Conservation (phyloP, 2,113 vertebrate species). For the Callionymus lyra region DNA sequence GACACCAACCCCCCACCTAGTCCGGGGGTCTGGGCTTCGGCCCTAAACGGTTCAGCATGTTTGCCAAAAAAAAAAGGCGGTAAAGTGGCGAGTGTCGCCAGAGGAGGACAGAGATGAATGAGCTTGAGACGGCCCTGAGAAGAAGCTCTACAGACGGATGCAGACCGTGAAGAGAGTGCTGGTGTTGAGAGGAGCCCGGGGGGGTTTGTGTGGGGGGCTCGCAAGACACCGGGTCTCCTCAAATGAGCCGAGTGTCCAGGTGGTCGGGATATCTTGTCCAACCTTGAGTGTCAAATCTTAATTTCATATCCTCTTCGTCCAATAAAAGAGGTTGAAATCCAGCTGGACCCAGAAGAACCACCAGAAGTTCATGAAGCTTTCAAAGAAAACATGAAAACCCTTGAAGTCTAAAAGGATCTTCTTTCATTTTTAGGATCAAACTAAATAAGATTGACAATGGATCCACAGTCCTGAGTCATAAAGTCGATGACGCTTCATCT, state of each 20-base stretch:
- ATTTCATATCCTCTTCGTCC: no score
- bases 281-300: no score
- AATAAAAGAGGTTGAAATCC: no score
- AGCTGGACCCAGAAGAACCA: no score
- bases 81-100: constrained; percentile 5
- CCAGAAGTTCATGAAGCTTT: no score
- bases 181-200: background rate
- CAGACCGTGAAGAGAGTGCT: constrained; percentile 5
- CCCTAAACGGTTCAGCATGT: constrained; percentile 49
- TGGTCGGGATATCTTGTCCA: constrained; percentile 6
- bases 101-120: constrained; percentile 36
- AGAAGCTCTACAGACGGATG: constrained; percentile 5
- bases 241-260: background rate
- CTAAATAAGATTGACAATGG: no score
- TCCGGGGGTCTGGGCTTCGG: constrained; percentile 15
- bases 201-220: no score
- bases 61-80: constrained; percentile 3
- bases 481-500: no score
- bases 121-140: constrained; percentile 10
- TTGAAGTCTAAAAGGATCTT: no score
- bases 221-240: background rate
- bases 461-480: no score
- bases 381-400: no score
- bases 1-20: constrained; percentile 9
- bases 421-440: no score